Percentiles rank a stretch among this genome's conserved stretches.
These are phyloP conservation scores for Belonocnema kinseyi DNA, from an alignment of 1,140 invertebrate genomes.

Conservation along the genomic window DNA sequence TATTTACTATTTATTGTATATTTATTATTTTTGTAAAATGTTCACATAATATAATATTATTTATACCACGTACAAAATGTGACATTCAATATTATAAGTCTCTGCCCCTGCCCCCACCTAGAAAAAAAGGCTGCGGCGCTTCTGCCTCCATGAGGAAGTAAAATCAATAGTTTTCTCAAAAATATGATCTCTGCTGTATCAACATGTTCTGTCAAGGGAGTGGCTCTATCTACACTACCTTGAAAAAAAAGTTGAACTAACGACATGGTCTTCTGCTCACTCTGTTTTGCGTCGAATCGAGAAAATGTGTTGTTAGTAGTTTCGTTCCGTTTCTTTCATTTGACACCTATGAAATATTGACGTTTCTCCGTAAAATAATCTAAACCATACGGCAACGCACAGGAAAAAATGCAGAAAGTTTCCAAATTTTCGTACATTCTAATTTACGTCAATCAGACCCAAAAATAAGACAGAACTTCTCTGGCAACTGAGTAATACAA, in stretches of 20 bases:
- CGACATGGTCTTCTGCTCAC: neutral
- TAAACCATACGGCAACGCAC: neutral
- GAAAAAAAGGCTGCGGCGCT: no score
- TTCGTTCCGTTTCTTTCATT: neutral
- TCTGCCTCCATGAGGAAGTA: no score
- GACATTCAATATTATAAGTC: no score
- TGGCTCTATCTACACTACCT: conserved; percentile 5
- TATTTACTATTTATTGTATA: no score
- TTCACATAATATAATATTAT: no score
- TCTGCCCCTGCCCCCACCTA: no score
- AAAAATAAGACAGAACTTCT: neutral
- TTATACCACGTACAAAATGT: no score
- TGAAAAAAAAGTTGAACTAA: neutral
- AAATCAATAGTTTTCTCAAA: no score
- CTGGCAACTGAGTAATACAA: conserved; percentile 47
- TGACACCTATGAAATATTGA: neutral
- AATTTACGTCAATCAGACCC: neutral
- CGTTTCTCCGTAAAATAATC: neutral
- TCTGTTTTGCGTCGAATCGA: neutral
- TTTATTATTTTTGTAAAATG: no score
- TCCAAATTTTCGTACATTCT: conserved; percentile 5
- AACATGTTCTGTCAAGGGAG: neutral
- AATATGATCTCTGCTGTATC: neutral
- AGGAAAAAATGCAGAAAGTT: conserved; percentile 11
- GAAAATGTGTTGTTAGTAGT: conserved; percentile 1